Conservation (phyloP, 2,888 invertebrate genomes). For the Pandemis heparana region DNA sequence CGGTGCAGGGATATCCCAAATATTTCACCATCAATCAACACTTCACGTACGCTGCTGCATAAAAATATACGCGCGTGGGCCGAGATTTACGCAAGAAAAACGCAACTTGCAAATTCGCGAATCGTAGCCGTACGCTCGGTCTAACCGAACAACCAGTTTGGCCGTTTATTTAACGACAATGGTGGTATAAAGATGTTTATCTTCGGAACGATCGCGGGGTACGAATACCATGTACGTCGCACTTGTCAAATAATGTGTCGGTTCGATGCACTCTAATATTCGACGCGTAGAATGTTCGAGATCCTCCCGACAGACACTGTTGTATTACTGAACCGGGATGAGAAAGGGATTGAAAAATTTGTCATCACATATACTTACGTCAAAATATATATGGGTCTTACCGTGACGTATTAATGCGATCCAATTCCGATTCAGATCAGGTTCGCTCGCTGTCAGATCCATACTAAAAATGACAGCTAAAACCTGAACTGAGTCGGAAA, state of each 20-base stretch:
- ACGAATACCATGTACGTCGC: conserved; percentile 49
- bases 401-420: too few relatives aligned
- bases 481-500: too few relatives aligned
- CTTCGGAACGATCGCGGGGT: conserved; percentile 51
- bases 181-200: conserved; percentile 56
- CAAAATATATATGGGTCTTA: too few relatives aligned
- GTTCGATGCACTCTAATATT: conserved; percentile 58
- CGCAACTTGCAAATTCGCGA: conserved; percentile 9
- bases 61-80: conserved; percentile 1
- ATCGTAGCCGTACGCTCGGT: conserved; percentile 10
- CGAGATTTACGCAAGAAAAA: conserved; percentile 23
- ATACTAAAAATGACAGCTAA: too few relatives aligned
- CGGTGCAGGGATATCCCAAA: conserved; percentile 60
- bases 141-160: conserved; percentile 44
- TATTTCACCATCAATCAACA: conserved; percentile 51
- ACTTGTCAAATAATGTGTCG: conserved; percentile 50
- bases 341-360: too few relatives aligned
- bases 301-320: conserved; percentile 3
- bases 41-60: conserved; percentile 45
- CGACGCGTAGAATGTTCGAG: conserved; percentile 39
- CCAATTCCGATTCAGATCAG: too few relatives aligned
- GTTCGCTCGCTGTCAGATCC: too few relatives aligned
- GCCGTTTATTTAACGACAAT: conserved; percentile 55
- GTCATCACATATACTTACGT: too few relatives aligned
- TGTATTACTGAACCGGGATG: too few relatives aligned